Base-by-base conservation (phyloP, 2,797 vertebrate species). In the Parauchenoglanis punctatus region DNA sequence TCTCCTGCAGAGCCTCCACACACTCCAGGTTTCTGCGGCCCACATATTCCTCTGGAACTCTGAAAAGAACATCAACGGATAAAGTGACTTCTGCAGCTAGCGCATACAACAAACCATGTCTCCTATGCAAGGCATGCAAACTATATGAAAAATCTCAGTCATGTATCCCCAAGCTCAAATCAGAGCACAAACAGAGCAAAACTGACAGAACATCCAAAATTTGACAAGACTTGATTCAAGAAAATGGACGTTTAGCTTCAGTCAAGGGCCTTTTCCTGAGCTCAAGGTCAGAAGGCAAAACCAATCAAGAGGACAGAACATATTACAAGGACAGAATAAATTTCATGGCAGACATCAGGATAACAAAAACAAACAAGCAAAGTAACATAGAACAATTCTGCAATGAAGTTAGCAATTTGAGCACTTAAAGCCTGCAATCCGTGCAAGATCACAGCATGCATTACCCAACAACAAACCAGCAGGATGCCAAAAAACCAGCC, bases 1-100 rank as follows among this genome's bases (percentile, higher is more conserved):
- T 97, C 68, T 99, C 98, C 86, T 92, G 96, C 83, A 99, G 93
- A 1, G 96, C 96, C 93, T 99, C 98, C 17, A 99, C 97, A 83
- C 98, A 95, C 87, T 99, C 98, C 84, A 99, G 96, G 18, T 96
- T 97, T 82, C 98, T 93, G 67, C 97, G 96, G 65, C 93, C 97
- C 7, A 95, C 94, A 86, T 97, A 97, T 86, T 98, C 97, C n/a
- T 99, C 97, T 0, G 97, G 97, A 82, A 98, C 92, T 68, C 98
- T 99, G 8, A 40, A 87, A 78, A 54, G 10, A 58, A 3, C n/a
- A 67, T 25, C 28, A 75, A 84, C 31, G 46, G 18, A 81, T 49
- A 85, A 4, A 80, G 68, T 35, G 72, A 87, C 84, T 81, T 87
- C 35, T 87, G 86, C 7, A 85, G 44, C 28, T 35, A 58, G 67